These are phyloP conservation scores for Poeciliopsis turneri DNA, from an alignment of 2,797 vertebrate genomes.

Conservation along the genomic window DNA sequence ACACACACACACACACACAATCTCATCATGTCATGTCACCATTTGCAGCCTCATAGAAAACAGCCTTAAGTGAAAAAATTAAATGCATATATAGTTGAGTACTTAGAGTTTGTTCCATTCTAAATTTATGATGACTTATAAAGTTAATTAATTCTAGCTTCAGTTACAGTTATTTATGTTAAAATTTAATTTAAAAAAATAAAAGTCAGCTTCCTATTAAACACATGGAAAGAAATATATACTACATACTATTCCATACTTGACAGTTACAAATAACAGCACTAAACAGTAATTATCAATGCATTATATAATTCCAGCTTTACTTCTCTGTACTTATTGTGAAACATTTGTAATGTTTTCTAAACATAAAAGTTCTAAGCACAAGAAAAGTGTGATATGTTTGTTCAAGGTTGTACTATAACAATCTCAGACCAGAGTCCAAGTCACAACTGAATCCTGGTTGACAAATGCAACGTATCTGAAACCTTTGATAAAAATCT, in stretches of 20 bases:
- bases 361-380: not conserved
- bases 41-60: not conserved
- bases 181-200: not conserved
- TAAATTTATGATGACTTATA: not conserved
- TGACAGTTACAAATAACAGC: not conserved
- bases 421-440: not conserved
- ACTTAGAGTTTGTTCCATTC: not conserved
- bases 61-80: not conserved
- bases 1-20: too few relatives aligned
- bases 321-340: not conserved
- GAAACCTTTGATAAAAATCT: not conserved
- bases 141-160: not conserved
- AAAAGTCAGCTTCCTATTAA: not conserved
- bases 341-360: not conserved
- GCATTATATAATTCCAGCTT: not conserved
- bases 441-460: too few relatives aligned
- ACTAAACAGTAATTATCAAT: not conserved
- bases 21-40: slow-evolving; percentile 12
- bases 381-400: not conserved
- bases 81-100: not conserved
- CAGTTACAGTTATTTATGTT: not conserved
- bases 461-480: not conserved
- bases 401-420: not conserved
- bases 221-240: not conserved
- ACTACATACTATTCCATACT: not conserved